A percentile compares a stretch with the other conserved stretches of the same genome.
Evolutionary conservation across 2,888 invertebrate genomes (phyloP).

Genomic region (Hirtodrosophila alboralis): DNA sequence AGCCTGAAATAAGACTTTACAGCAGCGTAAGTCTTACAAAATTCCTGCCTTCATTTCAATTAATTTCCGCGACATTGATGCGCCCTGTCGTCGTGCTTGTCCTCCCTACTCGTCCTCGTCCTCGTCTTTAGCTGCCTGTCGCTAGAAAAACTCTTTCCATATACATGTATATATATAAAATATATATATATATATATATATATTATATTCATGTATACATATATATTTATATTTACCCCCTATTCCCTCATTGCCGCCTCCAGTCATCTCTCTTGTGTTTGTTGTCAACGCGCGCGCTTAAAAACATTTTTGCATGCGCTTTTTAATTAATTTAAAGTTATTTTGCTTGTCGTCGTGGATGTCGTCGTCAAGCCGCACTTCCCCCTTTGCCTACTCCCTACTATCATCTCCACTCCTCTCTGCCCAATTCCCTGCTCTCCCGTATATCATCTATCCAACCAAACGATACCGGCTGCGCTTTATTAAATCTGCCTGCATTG

Average conservation of each 20-base stretch:
- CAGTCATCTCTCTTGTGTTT: slow-evolving; percentile 34
- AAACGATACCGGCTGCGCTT: slow-evolving; percentile 38
- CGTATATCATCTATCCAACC: slow-evolving; percentile 22
- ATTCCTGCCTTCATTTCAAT: slow-evolving; percentile 73
- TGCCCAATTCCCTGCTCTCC: slow-evolving; percentile 1
- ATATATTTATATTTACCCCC: not conserved
- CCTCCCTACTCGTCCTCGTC: slow-evolving; percentile 13
- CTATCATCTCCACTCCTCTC: not conserved
- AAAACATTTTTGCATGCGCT: slow-evolving; percentile 73
- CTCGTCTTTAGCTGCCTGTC: slow-evolving; percentile 16
- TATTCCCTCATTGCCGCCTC: not conserved
- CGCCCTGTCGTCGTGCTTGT: slow-evolving; percentile 43
- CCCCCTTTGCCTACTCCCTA: slow-evolving; percentile 1
- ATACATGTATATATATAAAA: slow-evolving; percentile 1
- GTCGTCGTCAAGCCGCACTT: slow-evolving; percentile 29
- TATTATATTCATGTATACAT: too few species aligned
- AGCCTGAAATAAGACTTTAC: slow-evolving; percentile 27
- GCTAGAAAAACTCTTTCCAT: slow-evolving; percentile 9
- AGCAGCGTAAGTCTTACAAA: slow-evolving; percentile 40
- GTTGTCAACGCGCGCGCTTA: slow-evolving; percentile 56
- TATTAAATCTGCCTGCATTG: slow-evolving; percentile 71
- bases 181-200: too few species aligned
- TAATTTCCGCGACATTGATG: slow-evolving; percentile 78
- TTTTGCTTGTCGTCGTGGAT: slow-evolving; percentile 63
- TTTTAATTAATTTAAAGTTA: slow-evolving; percentile 80